These are phyloP conservation scores for Perca fluviatilis DNA, from an alignment of 2,113 vertebrate genomes.

Conservation along the genomic window DNA sequence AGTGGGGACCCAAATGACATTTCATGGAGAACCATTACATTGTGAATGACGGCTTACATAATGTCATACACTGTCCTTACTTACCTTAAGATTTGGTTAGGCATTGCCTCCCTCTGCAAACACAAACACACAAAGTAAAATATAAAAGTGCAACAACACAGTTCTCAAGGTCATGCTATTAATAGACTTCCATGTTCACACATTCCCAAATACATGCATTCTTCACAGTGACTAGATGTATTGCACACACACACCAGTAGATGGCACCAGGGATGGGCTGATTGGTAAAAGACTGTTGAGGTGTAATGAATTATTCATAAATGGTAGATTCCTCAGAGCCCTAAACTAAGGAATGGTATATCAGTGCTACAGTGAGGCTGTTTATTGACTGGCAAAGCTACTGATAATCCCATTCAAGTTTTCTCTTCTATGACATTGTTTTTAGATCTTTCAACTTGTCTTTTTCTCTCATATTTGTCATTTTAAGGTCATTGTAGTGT, in stretches of 20 bases:
- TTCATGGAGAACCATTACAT: background rate
- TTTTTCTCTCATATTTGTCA: background rate
- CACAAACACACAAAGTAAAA: constrained; percentile 38
- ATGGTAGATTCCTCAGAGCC: constrained; percentile 12
- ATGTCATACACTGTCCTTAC: constrained; percentile 3
- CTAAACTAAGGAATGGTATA: background rate
- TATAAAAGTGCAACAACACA: constrained; percentile 9
- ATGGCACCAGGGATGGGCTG: constrained; percentile 59
- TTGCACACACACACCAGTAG: constrained; percentile 59
- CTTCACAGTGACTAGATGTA: constrained; percentile 14
- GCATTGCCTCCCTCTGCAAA: constrained; percentile 79
- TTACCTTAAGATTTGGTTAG: constrained; percentile 66
- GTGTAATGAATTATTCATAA: constrained; percentile 35
- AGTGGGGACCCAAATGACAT: background rate
- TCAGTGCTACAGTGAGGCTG: constrained; percentile 8
- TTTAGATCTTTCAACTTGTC: background rate
- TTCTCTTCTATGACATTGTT: background rate
- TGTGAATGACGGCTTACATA: background rate
- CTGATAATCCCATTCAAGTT: constrained; percentile 23
- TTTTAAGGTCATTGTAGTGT: constrained; percentile 15
- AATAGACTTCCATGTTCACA: constrained; percentile 47
- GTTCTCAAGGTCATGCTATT: constrained; percentile 65
- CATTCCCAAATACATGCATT: constrained; percentile 21
- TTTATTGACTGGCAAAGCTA: constrained; percentile 22
- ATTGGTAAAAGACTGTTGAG: background rate